Conservation (phyloP, 1,140 invertebrate genomes). For the Caenorhabditis brenneri region DNA sequence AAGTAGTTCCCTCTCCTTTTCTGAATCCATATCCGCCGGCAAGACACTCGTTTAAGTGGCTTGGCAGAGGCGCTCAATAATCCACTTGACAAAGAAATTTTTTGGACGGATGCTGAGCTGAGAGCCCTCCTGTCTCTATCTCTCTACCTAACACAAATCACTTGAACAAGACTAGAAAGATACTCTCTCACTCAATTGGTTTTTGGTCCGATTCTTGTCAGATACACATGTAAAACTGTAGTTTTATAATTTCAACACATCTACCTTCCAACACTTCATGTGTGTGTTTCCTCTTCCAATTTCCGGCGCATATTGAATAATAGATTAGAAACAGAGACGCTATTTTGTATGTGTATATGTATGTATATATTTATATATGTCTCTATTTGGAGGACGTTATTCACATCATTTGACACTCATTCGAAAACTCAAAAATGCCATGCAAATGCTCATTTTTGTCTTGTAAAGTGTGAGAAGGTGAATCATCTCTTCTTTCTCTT, state of each 20-base stretch:
- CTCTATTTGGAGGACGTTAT: not conserved
- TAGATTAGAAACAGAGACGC: not conserved
- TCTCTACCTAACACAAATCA: conserved; percentile 13
- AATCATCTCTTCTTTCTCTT: not conserved
- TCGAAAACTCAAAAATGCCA: not conserved
- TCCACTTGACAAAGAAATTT: conserved; percentile 43
- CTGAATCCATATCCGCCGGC: conserved; percentile 24
- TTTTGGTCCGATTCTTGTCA: not conserved
- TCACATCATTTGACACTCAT: conserved; percentile 5
- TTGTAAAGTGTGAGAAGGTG: conserved; percentile 31
- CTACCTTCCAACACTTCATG: no score
- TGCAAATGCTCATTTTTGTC: conserved; percentile 24
- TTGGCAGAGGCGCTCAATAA: conserved; percentile 31
- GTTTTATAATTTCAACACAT: not conserved
- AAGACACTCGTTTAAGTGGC: conserved; percentile 30
- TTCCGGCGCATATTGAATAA: not conserved
- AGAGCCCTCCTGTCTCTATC: not conserved
- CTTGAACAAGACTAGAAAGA: conserved; percentile 33
- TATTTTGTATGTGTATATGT: not conserved
- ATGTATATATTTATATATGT: not conserved
- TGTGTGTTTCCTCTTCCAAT: not conserved
- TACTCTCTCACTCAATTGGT: no score
- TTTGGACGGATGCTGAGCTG: conserved; percentile 29
- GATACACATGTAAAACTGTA: not conserved
- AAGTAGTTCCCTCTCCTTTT: not conserved